phyloP scores from a whole-genome alignment of 2,888 invertebrate genomes.

The Phaedon cochleariae region DNA sequence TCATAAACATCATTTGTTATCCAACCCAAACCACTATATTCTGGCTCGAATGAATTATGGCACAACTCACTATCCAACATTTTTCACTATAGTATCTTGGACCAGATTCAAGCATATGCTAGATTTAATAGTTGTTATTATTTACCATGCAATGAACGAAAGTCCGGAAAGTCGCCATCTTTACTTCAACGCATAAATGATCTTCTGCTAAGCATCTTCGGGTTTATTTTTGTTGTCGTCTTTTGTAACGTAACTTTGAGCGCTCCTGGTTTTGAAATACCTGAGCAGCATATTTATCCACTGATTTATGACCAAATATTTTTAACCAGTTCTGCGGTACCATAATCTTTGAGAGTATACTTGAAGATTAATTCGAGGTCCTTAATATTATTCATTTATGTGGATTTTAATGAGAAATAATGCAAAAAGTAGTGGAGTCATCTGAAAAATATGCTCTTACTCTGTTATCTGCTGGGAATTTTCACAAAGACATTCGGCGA shows the following conservation, averaged over 20 bases:
- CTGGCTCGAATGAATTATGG: background rate
- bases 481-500: background rate
- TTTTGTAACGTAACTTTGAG: constrained; percentile 35
- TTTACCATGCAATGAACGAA: background rate
- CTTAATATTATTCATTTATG: constrained; percentile 52
- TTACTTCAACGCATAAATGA: constrained; percentile 29
- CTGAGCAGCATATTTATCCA: constrained; percentile 55
- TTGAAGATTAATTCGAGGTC: constrained; percentile 47
- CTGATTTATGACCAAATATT: constrained; percentile 57
- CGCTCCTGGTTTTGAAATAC: constrained; percentile 58
- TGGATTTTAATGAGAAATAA: constrained; percentile 50
- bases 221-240: constrained; percentile 41
- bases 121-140: background rate
- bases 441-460: constrained; percentile 25
- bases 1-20: background rate
- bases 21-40: background rate
- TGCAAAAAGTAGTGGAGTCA: constrained; percentile 34
- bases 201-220: constrained; percentile 28
- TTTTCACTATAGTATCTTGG: background rate
- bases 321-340: constrained; percentile 55
- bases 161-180: background rate
- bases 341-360: constrained; percentile 48
- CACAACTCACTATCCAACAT: background rate
- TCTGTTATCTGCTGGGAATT: constrained; percentile 20
- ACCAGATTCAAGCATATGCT: background rate